Evolutionary conservation across 2,113 vertebrate genomes (phyloP).

Genomic region (Pterocles orientalis): DNA sequence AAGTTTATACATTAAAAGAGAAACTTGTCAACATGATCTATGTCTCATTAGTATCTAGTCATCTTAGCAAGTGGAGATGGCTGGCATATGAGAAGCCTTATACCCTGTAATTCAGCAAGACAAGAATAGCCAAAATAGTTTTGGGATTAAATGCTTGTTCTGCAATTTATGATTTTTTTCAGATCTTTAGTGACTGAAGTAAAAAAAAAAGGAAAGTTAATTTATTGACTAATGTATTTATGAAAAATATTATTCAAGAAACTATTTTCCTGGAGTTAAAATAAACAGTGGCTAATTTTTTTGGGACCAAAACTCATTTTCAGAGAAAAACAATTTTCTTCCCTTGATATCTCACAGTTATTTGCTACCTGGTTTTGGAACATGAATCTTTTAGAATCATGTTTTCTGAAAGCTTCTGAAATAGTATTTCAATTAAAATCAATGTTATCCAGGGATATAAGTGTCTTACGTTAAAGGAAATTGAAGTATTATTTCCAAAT

Average conservation of each 20-base stretch:
- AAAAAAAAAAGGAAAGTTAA: not conserved
- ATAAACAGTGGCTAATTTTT: not conserved
- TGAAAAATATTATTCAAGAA: not conserved
- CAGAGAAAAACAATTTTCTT: not conserved
- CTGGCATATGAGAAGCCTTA: not conserved
- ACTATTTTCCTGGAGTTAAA: fast-evolving
- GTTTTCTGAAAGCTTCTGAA: not conserved
- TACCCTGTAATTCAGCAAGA: not conserved
- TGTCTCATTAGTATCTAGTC: not conserved
- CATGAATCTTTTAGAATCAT: not conserved
- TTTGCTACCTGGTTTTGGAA: not conserved
- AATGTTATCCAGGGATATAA: not conserved
- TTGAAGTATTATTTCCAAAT: not conserved
- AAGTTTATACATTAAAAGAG: not conserved
- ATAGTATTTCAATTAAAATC: not conserved
- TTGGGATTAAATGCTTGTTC: not conserved
- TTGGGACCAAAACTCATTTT: not conserved
- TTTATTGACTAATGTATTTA: not conserved
- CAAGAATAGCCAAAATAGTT: not conserved
- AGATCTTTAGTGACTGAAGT: not conserved
- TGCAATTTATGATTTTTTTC: not conserved
- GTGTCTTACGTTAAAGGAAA: not conserved
- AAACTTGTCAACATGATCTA: not conserved
- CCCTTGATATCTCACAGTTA: not conserved
- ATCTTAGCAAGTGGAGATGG: not conserved